Percentiles rank a stretch among this genome's conserved stretches.
Evolutionary conservation across 2,113 vertebrate genomes (phyloP).

Genomic region (Oreocharis arfaki): DNA sequence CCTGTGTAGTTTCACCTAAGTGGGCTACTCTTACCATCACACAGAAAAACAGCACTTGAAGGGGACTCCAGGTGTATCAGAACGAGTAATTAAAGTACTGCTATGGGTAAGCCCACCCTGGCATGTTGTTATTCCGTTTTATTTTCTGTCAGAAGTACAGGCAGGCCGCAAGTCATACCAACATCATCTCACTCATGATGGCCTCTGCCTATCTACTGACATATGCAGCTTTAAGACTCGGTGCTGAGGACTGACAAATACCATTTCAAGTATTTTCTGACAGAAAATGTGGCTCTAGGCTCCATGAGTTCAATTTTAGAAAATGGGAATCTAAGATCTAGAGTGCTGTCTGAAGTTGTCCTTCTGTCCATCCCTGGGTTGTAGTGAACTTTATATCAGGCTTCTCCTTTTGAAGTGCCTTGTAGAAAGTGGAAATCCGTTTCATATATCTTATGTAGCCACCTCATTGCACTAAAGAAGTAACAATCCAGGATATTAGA

Average conservation of each 20-base stretch:
- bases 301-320: background rate
- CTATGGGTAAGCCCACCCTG: background rate
- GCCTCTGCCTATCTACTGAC: background rate
- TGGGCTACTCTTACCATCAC: background rate
- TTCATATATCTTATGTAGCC: background rate
- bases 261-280: background rate
- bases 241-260: background rate
- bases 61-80: background rate
- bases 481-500: background rate
- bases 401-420: background rate
- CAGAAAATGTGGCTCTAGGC: background rate
- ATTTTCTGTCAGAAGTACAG: background rate
- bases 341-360: background rate
- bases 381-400: background rate
- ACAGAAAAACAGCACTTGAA: background rate
- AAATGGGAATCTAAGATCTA: background rate
- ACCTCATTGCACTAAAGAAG: background rate
- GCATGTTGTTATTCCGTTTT: background rate
- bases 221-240: background rate
- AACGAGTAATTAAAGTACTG: background rate
- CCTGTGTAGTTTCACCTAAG: background rate
- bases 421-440: background rate
- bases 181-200: background rate
- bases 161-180: background rate
- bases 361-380: background rate